Evolutionary conservation across 2,113 vertebrate species (phyloP).

Genomic region (Brachyhypopomus occidentalis): DNA sequence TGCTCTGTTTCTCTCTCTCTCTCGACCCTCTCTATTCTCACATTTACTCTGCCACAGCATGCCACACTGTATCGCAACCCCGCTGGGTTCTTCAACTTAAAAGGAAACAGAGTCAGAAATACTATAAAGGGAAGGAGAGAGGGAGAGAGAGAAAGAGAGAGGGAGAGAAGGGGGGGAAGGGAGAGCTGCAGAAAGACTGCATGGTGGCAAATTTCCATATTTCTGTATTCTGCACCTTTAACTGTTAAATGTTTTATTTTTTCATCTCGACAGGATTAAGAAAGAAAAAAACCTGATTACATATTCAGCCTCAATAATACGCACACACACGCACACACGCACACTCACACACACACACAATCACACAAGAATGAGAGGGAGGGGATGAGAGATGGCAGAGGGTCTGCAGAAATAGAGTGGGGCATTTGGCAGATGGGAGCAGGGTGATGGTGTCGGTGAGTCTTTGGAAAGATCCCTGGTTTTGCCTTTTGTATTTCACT

Average conservation of each 20-base stretch:
- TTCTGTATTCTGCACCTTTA: slow-evolving; percentile 52
- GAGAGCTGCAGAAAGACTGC: slow-evolving; percentile 35
- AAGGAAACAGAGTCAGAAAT: too few relatives aligned
- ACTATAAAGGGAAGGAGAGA: slow-evolving; percentile 32
- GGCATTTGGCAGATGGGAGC: slow-evolving; percentile 37
- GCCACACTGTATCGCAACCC: too few relatives aligned
- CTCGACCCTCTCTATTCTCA: too few relatives aligned
- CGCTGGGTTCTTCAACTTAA: too few relatives aligned
- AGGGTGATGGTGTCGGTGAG: not conserved
- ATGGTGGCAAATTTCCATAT: slow-evolving; percentile 60
- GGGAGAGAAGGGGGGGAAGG: slow-evolving; percentile 33
- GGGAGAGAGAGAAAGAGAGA: slow-evolving; percentile 38
- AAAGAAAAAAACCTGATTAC: slow-evolving; percentile 46
- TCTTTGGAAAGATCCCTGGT: slow-evolving; percentile 52
- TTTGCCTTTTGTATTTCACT: slow-evolving; percentile 47
- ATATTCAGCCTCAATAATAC: slow-evolving; percentile 62
- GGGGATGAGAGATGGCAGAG: slow-evolving; percentile 2
- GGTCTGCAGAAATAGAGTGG: slow-evolving; percentile 24
- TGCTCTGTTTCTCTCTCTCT: too few relatives aligned
- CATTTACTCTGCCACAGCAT: too few relatives aligned
- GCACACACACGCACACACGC: slow-evolving; percentile 42
- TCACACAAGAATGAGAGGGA: slow-evolving; percentile 26
- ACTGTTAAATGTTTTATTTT: slow-evolving; percentile 59
- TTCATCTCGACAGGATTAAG: slow-evolving; percentile 55
- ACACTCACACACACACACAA: slow-evolving; percentile 43